A percentile compares a stretch with the other conserved stretches of the same genome.
phyloP scores from a whole-genome alignment of 2,113 vertebrate species.

The cattle (Bos taurus) region ARS-UCD2.0 NC_037349.1:47020001-47020500 shows the following conservation, averaged over 20 bases:
- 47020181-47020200: not conserved
- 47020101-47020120: not conserved
- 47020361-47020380: not conserved
- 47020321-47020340: not conserved
- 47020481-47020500: not conserved
- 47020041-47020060: not conserved
- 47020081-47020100: not conserved
- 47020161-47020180: not conserved
- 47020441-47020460: not conserved
- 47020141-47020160: not conserved
- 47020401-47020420: not conserved
- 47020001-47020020: not conserved
- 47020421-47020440: not conserved
- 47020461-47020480: not conserved
- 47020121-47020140: not conserved
- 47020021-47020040: not conserved
- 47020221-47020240: not conserved
- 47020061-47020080: constrained; percentile 42
- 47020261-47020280: not conserved
- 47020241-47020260: not conserved
- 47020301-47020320: not conserved
- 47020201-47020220: not conserved
- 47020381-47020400: not conserved
- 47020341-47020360: not conserved
- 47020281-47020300: not conserved